phyloP scores from a whole-genome alignment of 2,797 vertebrate species.

The Philypnodon macrostomus region DNA sequence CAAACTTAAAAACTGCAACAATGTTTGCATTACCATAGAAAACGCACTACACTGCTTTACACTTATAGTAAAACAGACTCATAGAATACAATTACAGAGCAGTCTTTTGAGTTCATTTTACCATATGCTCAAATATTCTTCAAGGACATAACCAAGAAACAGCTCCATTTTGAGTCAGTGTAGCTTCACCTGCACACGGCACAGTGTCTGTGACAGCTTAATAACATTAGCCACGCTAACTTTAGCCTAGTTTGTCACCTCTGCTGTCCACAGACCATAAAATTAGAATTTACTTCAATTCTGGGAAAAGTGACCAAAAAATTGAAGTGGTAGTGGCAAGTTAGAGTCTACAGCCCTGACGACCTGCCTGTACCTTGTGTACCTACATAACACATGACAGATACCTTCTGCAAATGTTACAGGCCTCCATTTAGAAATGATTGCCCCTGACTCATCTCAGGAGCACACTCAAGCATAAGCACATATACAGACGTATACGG shows the following conservation, averaged over 20 bases:
- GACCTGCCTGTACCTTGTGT: conserved; percentile 22
- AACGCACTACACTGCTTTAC: too few species aligned
- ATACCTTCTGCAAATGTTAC: conserved; percentile 33
- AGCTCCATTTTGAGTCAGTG: conserved; percentile 13
- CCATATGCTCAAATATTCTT: too few species aligned
- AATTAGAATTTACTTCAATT: conserved; percentile 48
- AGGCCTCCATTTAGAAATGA: conserved; percentile 40
- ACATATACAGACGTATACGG: too few species aligned
- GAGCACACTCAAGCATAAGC: conserved; percentile 5
- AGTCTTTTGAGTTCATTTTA: too few species aligned
- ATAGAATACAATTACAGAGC: too few species aligned
- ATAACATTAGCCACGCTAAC: conserved; percentile 53
- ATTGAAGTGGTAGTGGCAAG: conserved; percentile 19
- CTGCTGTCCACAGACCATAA: conserved; percentile 41
- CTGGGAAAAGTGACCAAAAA: conserved; percentile 15
- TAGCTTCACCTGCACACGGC: conserved; percentile 38
- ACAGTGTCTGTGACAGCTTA: conserved; percentile 48
- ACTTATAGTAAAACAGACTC: too few species aligned
- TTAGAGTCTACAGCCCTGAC: conserved; percentile 1
- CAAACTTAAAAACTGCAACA: too few species aligned
- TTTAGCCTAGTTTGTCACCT: conserved; percentile 41
- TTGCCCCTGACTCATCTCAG: conserved; percentile 46
- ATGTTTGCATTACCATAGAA: too few species aligned
- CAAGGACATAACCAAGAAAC: conserved; percentile 7
- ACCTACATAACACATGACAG: conserved; percentile 37